Percentiles rank a stretch among this genome's conserved stretches.
Evolutionary conservation across 2,113 vertebrate species (phyloP).

Genomic region (Leucopsar rothschildi): DNA sequence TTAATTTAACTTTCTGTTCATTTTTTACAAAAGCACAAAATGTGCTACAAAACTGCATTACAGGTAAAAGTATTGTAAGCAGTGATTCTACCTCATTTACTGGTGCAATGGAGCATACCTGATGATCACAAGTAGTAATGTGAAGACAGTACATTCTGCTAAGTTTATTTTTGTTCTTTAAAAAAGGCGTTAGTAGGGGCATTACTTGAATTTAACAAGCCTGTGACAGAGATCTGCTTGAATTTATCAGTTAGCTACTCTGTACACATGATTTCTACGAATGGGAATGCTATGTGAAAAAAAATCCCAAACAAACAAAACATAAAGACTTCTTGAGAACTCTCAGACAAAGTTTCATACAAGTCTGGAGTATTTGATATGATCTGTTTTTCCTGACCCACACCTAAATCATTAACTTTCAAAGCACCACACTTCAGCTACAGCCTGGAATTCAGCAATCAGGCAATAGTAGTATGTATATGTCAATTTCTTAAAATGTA

Average conservation of each 20-base stretch:
- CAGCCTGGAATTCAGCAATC: neutral
- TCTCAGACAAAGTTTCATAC: neutral
- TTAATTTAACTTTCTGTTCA: neutral
- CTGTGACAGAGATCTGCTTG: neutral
- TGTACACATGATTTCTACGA: rapidly evolving
- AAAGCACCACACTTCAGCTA: neutral
- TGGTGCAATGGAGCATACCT: neutral
- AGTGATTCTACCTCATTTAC: neutral
- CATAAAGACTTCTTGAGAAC: neutral
- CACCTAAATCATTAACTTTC: neutral
- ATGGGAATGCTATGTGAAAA: neutral
- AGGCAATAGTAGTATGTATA: neutral
- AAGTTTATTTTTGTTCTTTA: neutral
- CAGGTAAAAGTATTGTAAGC: neutral
- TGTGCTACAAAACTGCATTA: neutral
- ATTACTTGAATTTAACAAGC: neutral
- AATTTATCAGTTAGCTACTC: neutral
- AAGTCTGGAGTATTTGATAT: neutral
- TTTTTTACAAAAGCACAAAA: neutral
- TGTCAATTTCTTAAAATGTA: neutral
- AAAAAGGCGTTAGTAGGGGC: neutral
- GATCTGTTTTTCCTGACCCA: neutral
- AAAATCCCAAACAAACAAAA: neutral
- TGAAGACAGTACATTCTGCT: neutral
- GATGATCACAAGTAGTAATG: neutral